These are phyloP conservation scores for Danio jaintianensis DNA, from an alignment of 2,797 vertebrate species.

Conservation along the genomic window DNA sequence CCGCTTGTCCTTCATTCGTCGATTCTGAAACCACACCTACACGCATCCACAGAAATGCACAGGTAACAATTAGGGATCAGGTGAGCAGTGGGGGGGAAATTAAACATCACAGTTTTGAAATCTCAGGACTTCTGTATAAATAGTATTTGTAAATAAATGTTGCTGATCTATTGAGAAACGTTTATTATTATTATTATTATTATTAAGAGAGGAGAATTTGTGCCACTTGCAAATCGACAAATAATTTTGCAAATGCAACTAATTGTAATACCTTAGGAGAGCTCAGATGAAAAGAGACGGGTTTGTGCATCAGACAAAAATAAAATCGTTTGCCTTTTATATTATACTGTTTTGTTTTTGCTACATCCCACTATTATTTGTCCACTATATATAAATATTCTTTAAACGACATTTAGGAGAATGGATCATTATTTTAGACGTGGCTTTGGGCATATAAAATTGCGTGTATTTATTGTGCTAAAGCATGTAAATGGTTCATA, in stretches of 20 bases:
- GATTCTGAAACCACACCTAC: constrained; percentile 98
- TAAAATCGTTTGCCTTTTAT: neutral
- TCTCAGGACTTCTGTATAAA: neutral
- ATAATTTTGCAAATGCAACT: neutral
- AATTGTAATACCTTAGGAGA: neutral
- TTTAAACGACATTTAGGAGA: neutral
- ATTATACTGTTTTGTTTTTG: neutral
- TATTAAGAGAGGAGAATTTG: neutral
- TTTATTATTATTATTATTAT: too few relatives aligned
- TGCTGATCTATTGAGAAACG: neutral
- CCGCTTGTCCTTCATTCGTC: constrained; percentile 95
- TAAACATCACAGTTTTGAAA: neutral
- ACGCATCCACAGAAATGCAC: constrained; percentile 66
- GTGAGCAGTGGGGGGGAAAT: constrained; percentile 18
- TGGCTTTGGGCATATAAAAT: neutral
- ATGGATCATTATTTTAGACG: neutral
- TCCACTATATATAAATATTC: neutral
- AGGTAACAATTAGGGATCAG: constrained; percentile 56
- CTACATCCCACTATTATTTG: too few relatives aligned
- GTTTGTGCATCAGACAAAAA: neutral
- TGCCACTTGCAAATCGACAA: neutral
- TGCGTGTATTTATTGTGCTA: neutral
- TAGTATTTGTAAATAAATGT: neutral
- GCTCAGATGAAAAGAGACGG: neutral
- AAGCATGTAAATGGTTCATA: neutral